A percentile compares a stretch with the other conserved stretches of the same genome.
phyloP scores from a whole-genome alignment of 2,113 vertebrate species.

The Pongo pygmaeus region DNA sequence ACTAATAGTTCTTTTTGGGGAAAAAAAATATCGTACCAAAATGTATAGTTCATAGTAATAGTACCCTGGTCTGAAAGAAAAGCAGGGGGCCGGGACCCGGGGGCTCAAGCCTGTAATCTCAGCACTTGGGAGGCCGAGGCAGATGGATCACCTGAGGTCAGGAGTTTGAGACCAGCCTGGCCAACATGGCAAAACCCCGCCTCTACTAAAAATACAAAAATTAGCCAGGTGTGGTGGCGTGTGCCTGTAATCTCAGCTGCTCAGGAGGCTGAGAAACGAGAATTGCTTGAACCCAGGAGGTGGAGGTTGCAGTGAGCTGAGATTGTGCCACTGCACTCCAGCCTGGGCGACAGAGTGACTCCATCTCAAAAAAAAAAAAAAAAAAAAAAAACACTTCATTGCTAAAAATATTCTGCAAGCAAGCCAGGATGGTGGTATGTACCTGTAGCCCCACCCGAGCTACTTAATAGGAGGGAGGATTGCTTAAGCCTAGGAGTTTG shows the following conservation, averaged over 20 bases:
- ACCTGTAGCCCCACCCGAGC: no score
- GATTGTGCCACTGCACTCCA: not conserved
- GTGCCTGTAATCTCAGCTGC: not conserved
- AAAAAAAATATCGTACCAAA: not conserved
- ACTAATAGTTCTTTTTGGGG: not conserved
- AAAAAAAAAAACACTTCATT: not conserved
- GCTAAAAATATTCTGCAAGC: not conserved
- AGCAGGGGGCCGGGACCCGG: not conserved
- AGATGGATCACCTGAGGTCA: not conserved
- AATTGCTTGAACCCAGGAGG: not conserved
- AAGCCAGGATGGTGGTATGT: not conserved
- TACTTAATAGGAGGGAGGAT: not conserved
- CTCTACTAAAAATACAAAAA: not conserved
- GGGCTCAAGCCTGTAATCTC: not conserved
- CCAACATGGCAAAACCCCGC: not conserved
- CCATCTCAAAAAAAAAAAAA: not conserved
- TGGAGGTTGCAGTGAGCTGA: not conserved
- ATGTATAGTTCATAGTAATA: not conserved
- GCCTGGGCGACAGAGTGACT: not conserved
- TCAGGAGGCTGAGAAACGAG: not conserved
- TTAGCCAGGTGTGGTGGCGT: not conserved
- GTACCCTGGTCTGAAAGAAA: not conserved
- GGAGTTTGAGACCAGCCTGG: not conserved
- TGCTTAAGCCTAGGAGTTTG: not conserved
- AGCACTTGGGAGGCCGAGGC: not conserved